phyloP scores from a whole-genome alignment of 2,113 vertebrate genomes.

The Candoia aspera region DNA sequence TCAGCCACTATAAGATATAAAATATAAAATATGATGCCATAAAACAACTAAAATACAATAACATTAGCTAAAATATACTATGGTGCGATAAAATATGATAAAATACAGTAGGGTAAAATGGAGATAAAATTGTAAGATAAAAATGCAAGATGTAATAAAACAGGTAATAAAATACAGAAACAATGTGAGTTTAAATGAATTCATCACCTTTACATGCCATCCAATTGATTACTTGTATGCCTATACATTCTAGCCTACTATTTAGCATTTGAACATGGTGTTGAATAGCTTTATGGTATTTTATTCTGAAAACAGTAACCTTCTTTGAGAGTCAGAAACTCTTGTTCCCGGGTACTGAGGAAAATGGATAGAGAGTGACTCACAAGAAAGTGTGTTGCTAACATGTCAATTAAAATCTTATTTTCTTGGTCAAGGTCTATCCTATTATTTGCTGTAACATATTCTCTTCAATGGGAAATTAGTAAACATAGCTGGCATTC shows the following conservation, averaged over 20 bases:
- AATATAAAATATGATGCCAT: too few relatives aligned
- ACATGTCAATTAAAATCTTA: not conserved
- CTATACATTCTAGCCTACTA: not conserved
- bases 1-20: too few relatives aligned
- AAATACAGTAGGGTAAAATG: too few relatives aligned
- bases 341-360: not conserved
- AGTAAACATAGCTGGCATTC: not conserved
- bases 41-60: too few relatives aligned
- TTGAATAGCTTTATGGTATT: not conserved
- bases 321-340: not conserved
- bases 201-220: too few relatives aligned
- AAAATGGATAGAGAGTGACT: not conserved
- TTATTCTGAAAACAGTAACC: not conserved
- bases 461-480: not conserved
- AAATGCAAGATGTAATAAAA: too few relatives aligned
- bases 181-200: too few relatives aligned
- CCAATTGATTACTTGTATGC: not conserved
- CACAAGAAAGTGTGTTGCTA: not conserved
- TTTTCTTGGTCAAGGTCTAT: not conserved
- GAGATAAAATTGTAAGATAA: too few relatives aligned
- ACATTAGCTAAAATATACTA: too few relatives aligned
- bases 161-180: too few relatives aligned
- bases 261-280: constrained; percentile 1
- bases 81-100: too few relatives aligned
- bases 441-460: not conserved